These are phyloP conservation scores for Podarcis lilfordi DNA, from an alignment of 2,797 vertebrate genomes.

Conservation along the genomic window DNA sequence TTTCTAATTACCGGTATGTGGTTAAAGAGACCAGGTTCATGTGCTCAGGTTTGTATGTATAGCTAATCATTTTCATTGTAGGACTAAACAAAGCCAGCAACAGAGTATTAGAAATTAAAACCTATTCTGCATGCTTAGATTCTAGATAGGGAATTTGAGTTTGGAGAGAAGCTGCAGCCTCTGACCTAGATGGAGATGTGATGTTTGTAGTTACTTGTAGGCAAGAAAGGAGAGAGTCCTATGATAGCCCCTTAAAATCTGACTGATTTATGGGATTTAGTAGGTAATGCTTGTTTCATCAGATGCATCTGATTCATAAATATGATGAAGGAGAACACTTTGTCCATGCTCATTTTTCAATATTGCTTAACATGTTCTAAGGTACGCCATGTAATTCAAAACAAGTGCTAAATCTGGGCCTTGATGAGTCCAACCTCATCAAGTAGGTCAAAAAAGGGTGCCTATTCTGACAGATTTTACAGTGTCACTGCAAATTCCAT, in stretches of 20 bases:
- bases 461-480: slow-evolving; percentile 3
- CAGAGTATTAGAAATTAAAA: neutral
- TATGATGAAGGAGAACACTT: neutral
- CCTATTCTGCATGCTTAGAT: too few relatives aligned
- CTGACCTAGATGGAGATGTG: neutral
- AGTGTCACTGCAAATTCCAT: neutral
- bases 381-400: neutral
- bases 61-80: neutral
- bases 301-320: neutral
- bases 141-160: neutral
- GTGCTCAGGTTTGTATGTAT: neutral
- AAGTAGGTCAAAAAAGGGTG: neutral
- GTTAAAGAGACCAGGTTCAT: neutral
- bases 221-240: neutral
- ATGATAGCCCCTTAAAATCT: neutral
- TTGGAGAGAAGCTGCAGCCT: neutral
- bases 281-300: neutral
- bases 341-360: neutral
- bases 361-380: neutral
- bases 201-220: neutral
- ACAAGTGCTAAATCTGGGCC: neutral
- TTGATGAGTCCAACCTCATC: neutral
- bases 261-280: neutral
- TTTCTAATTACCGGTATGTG: neutral
- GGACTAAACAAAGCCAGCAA: neutral